phyloP scores from a whole-genome alignment of 2,113 vertebrate genomes.

The Natator depressus region DNA sequence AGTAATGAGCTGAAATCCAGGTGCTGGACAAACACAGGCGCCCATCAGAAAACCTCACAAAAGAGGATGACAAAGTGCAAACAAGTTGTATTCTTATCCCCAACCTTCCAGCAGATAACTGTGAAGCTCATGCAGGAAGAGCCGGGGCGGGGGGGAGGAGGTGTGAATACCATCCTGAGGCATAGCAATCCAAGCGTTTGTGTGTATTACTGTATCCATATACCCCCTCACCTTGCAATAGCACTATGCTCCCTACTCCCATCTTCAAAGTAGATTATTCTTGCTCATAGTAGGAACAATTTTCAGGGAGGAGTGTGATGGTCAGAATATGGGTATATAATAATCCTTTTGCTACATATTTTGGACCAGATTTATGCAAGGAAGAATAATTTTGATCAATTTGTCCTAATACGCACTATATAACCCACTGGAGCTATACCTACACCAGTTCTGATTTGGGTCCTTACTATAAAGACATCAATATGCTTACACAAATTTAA shows the following conservation, averaged over 20 bases:
- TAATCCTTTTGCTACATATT: background rate
- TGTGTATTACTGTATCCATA: background rate
- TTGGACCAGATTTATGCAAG: background rate
- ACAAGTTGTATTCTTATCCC: background rate
- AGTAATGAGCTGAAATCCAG: background rate
- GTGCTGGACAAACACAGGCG: background rate
- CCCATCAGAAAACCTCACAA: background rate
- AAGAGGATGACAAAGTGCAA: background rate
- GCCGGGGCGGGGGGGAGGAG: background rate
- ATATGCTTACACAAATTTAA: background rate
- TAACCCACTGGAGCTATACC: background rate
- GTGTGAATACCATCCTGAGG: background rate
- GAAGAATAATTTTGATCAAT: background rate
- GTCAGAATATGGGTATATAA: fast-evolving
- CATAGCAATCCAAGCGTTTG: background rate
- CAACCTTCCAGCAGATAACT: background rate
- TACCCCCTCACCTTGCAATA: background rate
- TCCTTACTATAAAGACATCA: fast-evolving
- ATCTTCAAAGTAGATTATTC: fast-evolving
- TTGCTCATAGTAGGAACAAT: background rate
- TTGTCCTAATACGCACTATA: background rate
- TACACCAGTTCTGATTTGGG: fast-evolving
- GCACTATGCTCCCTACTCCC: background rate
- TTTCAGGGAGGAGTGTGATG: background rate
- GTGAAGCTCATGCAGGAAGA: background rate